Conservation (phyloP, 2,797 vertebrate species). For the Phalanger gymnotis region DNA sequence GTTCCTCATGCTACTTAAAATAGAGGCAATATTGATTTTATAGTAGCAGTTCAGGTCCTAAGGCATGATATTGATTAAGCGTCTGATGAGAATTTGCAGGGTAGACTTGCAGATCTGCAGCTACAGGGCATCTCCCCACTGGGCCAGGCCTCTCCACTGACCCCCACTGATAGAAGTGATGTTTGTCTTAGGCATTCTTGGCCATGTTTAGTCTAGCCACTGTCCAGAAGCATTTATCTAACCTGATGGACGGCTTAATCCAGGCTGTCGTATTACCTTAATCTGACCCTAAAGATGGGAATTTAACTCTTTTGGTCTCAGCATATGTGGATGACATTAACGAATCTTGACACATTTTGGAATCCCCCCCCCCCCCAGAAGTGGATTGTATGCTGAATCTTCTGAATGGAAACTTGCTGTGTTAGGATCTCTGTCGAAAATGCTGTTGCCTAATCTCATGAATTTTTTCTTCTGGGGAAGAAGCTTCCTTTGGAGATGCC, state of each 20-base stretch:
- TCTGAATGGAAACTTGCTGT: conserved; percentile 32
- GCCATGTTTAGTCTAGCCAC: conserved; percentile 52
- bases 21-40: conserved; percentile 67
- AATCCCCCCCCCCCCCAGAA: conserved; percentile 42
- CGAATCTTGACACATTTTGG: conserved; percentile 41
- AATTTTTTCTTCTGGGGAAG: conserved; percentile 18
- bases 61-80: conserved; percentile 66
- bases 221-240: conserved; percentile 69
- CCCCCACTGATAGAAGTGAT: conserved; percentile 42
- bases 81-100: conserved; percentile 65
- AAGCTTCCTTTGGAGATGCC: conserved; percentile 20
- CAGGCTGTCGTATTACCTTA: conserved; percentile 31
- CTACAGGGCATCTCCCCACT: conserved; percentile 45
- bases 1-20: conserved; percentile 71
- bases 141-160: conserved; percentile 54
- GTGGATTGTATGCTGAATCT: conserved; percentile 24
- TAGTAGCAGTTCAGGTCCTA: conserved; percentile 61
- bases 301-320: conserved; percentile 48
- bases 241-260: conserved; percentile 67
- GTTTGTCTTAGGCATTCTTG: conserved; percentile 60
- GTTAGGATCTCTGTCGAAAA: background rate
- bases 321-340: background rate
- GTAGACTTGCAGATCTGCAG: conserved; percentile 58
- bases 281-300: conserved; percentile 68
- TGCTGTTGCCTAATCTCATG: background rate